Evolutionary conservation across 2,888 invertebrate species (phyloP), one percentile per base, ranked within the genome.

Genomic region (Agriotes lineatus): DNA sequence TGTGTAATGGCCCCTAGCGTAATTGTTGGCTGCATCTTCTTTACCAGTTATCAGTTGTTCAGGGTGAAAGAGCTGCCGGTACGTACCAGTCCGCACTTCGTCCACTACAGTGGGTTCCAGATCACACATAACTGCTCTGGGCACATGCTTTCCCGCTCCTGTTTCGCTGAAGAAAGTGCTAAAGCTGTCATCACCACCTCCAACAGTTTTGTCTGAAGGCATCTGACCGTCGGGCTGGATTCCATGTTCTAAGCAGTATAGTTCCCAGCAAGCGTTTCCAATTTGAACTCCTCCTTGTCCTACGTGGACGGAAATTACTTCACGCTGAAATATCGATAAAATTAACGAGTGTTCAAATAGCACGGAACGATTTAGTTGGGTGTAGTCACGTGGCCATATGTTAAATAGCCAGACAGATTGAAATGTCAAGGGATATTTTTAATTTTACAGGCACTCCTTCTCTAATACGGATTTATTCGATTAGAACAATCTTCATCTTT

Each of bases 21-120:
- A 94, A 85, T 94, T 94, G 82, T 94, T 94, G 10, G 94, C 94
- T 1, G 94, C 94, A 82, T 94, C 94, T 81, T 94, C 94, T 81
- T 94, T 94, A 69, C 94, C 91, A 60, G 89, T 91, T 77, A 94
- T 93, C 75, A 95, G 84, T 82, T 94, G 94, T 76, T 94, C 93
- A 0, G 94, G 94, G 80, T 93, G 93, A 83, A 91, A 93, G 19
- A 93, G 85, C 77, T 90, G 88, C 0, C 90, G 87, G 80, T 91
- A 93, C 37, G 88, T 88, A 7, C 91, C 91, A 48, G 87, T 0
- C 33, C 90, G 88, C 30, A 90, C 87, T 77, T 90, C 89, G 73
- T 90, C 90, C 58, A 95, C 91, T 35, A 95, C 95, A 59, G 94
- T 94, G 44, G 93, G 91, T 80, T 95, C 95, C 65, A 94, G 87